These are phyloP conservation scores for Aquatica leii DNA, from an alignment of 2,888 invertebrate species.

Conservation along the genomic window DNA sequence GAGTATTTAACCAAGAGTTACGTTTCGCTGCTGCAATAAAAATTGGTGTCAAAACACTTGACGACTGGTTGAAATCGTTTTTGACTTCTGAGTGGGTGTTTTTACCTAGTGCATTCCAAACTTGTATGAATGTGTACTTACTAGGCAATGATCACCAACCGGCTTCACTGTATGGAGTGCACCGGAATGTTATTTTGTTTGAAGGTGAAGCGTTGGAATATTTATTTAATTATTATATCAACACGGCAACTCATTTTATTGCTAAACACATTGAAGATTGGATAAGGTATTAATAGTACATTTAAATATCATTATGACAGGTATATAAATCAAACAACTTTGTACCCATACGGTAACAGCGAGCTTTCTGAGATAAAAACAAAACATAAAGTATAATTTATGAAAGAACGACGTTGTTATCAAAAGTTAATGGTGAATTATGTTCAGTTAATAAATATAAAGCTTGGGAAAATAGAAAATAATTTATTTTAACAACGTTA, in stretches of 20 bases:
- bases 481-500: background rate
- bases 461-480: background rate
- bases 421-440: constrained; percentile 2
- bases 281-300: too few species aligned
- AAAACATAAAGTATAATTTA: too few species aligned
- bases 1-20: too few species aligned
- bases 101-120: constrained; percentile 1
- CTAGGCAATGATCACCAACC: background rate
- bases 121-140: too few species aligned
- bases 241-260: constrained; percentile 22
- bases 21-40: background rate
- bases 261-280: background rate
- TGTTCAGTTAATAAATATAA: background rate
- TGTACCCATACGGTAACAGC: too few species aligned
- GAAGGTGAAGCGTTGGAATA: background rate
- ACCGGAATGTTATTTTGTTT: too few species aligned
- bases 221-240: constrained; percentile 32
- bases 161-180: constrained; percentile 11
- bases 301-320: too few species aligned
- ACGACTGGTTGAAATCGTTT: constrained; percentile 19
- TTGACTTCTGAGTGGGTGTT: constrained; percentile 14
- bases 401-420: too few species aligned
- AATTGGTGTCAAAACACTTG: constrained; percentile 19
- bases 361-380: too few species aligned
- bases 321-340: too few species aligned